Percentiles rank a stretch among this genome's conserved stretches.
Conservation (phyloP, 2,888 invertebrate genomes). For the Rotaria socialis region DNA sequence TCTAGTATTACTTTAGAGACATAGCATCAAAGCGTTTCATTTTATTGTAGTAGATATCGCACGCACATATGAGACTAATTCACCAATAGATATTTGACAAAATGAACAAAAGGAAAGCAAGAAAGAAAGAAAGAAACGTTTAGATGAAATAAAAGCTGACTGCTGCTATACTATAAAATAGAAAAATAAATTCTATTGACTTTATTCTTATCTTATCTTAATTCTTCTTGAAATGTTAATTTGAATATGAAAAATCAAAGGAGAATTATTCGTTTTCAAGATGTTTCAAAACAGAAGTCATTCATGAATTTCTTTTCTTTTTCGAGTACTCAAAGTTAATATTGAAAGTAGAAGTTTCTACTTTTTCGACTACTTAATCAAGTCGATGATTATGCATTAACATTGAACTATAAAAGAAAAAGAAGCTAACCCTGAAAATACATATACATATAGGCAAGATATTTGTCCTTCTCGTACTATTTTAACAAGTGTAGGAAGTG, state of each 20-base stretch:
- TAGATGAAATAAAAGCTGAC: neutral
- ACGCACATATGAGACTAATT: neutral
- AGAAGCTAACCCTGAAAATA: neutral
- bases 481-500: neutral
- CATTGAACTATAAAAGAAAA: neutral
- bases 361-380: neutral
- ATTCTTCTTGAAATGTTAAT: neutral
- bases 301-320: neutral
- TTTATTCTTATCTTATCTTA: neutral
- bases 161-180: neutral
- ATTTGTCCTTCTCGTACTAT: neutral
- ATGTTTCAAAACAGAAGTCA: neutral
- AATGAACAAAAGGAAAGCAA: neutral
- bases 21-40: neutral
- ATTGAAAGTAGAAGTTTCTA: neutral
- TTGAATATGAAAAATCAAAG: neutral
- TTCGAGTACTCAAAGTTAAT: neutral
- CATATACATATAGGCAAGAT: neutral
- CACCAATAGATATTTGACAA: neutral
- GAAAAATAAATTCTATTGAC: neutral
- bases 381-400: neutral
- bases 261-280: neutral
- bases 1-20: neutral
- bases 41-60: neutral
- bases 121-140: neutral